A percentile compares a stretch with the other conserved stretches of the same genome.
phyloP scores from a whole-genome alignment of 2,113 vertebrate species.

The Saccopteryx bilineata region DNA sequence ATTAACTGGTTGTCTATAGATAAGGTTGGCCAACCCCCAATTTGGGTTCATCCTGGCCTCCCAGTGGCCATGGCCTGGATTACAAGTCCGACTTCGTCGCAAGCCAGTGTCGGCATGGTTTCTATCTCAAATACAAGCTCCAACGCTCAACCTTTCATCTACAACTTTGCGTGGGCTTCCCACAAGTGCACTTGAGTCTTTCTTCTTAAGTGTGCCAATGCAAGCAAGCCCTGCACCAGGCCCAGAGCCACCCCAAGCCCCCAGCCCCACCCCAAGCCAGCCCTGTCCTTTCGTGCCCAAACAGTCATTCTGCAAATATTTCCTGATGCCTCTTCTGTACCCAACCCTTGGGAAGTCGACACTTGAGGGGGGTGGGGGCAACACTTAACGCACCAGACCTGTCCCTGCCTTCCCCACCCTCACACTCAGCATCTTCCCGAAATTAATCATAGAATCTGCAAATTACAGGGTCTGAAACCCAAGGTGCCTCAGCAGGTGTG shows the following conservation, averaged over 20 bases:
- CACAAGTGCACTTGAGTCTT: background rate
- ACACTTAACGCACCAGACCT: background rate
- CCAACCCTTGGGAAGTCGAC: conserved; percentile 19
- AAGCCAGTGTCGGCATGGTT: accelerated
- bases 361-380: no score
- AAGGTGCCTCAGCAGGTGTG: background rate
- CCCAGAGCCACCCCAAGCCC: background rate
- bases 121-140: background rate
- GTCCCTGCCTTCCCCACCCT: conserved; percentile 28
- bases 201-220: background rate
- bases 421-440: background rate
- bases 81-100: background rate
- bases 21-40: background rate
- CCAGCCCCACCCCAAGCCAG: background rate
- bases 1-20: background rate
- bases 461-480: background rate
- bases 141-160: background rate
- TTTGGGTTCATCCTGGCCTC: background rate
- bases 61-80: background rate
- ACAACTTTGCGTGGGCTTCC: background rate
- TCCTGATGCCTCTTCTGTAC: conserved; percentile 52
- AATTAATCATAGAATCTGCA: conserved; percentile 47
- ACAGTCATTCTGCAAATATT: conserved; percentile 8
- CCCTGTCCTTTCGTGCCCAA: background rate
- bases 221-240: background rate